Evolutionary conservation across 2,888 invertebrate genomes (phyloP), one percentile per base, ranked within the genome.

Genomic region (Biston betularia): DNA sequence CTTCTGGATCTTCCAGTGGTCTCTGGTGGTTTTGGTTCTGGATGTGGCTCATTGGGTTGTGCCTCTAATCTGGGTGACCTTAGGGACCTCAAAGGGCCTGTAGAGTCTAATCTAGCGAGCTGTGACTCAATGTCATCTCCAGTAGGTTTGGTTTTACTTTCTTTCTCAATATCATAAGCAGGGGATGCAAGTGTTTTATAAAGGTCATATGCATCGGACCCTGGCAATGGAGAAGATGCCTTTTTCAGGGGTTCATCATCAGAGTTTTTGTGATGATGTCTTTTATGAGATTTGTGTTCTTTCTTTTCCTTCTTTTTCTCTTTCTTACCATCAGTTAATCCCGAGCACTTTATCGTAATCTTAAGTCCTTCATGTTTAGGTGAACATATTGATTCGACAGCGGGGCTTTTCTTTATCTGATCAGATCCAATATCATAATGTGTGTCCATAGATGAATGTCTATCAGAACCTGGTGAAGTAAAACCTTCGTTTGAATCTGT

Each of bases 401-500:
- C 87, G 63, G 90, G 92, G 68, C 90, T 90, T 72, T 89, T 89
- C 74, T 92, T 92, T 6, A 69, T 70, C 58, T 88, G 86, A 72
- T 92, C 93, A 69, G 85, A 85, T 46, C 86, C 88, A 72, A 89
- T 80, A 75, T 94, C 94, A 57, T 89, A 87, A 80, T 92, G 93
- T 45, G 84, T 89, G 69, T 94, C 94, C 79, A 94, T 76, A 60
- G 93, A 93, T 52, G 94, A 93, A 84, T 94, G 90, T 73, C 94
- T 87, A 67, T 94, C 94, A 71, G 94, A 92, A 70, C 90, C 89
- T 62, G 95, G 94, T 58, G 95, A 94, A 73, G 93, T 94, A 56
- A 94, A 92, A 58, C 95, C 94, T 82, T 94, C 95, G 90, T 95
- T 95, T 65, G 95, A 95, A 79, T 95, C 95, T 59, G 95, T 95